phyloP scores from a whole-genome alignment of 1,140 invertebrate genomes.

The Notospermus geniculatus region DNA sequence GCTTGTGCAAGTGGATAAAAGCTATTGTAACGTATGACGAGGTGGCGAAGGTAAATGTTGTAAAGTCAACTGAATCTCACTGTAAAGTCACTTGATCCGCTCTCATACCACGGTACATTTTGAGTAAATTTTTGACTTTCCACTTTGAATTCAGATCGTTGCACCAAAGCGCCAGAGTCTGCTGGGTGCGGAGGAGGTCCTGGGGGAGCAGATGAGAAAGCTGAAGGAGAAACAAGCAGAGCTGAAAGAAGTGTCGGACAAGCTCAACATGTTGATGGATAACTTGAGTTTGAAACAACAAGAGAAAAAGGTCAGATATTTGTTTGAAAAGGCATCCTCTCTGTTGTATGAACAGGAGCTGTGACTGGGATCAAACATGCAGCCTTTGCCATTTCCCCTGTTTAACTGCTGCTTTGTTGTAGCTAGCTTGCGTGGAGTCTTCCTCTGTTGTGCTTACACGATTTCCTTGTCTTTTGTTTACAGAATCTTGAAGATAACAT shows the following conservation, averaged over 20 bases:
- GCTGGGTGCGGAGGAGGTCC: slow-evolving; percentile 41
- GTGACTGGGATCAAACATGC: neutral
- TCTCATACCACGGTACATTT: no score
- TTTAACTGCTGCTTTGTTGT: neutral
- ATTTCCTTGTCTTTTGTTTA: neutral
- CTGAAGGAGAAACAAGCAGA: slow-evolving; percentile 50
- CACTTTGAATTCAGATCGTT: slow-evolving; percentile 38
- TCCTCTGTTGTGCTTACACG: neutral
- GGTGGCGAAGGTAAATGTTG: slow-evolving; percentile 48
- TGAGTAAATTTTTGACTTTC: slow-evolving; percentile 39
- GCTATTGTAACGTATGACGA: slow-evolving; percentile 54
- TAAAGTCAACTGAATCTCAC: no score
- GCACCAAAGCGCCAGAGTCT: slow-evolving; percentile 52
- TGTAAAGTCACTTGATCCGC: no score
- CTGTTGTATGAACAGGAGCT: no score
- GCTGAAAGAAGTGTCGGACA: slow-evolving; percentile 49
- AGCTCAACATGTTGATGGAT: slow-evolving; percentile 47
- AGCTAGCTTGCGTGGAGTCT: no score
- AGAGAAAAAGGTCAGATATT: slow-evolving; percentile 39
- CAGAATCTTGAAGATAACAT: slow-evolving; percentile 55
- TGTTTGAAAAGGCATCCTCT: no score
- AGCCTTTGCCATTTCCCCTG: neutral
- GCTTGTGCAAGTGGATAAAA: slow-evolving; percentile 55
- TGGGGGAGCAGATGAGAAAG: slow-evolving; percentile 46
- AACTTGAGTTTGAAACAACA: slow-evolving; percentile 49